Conservation (phyloP, 2,113 vertebrate species). For the Psammodynastes pulverulentus region DNA sequence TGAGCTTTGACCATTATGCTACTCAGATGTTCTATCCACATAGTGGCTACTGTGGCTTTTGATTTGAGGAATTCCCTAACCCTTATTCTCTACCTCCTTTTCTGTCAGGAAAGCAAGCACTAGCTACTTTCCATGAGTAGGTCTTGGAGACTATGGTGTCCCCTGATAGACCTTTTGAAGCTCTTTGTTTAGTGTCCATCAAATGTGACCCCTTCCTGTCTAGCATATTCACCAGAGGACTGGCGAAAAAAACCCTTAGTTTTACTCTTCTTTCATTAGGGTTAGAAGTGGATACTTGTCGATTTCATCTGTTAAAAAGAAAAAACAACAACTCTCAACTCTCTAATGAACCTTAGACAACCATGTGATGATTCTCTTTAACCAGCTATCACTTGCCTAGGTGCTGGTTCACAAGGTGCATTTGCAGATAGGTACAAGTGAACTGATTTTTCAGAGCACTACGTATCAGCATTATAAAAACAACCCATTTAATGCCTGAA, state of each 20-base stretch:
- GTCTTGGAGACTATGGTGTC: background rate
- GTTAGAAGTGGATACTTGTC: background rate
- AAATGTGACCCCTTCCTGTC: background rate
- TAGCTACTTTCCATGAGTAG: background rate
- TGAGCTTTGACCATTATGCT: background rate
- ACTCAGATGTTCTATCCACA: background rate
- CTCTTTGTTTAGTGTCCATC: background rate
- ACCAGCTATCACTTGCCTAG: background rate
- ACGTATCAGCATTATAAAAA: background rate
- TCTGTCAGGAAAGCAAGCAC: background rate
- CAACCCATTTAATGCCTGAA: background rate
- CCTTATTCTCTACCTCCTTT: background rate
- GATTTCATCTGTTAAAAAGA: background rate
- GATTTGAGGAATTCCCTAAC: background rate
- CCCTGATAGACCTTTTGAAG: background rate
- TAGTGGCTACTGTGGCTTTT: background rate
- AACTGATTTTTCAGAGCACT: background rate
- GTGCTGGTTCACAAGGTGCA: background rate
- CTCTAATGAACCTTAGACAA: background rate
- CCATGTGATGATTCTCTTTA: background rate
- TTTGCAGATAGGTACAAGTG: background rate
- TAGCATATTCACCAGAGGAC: background rate
- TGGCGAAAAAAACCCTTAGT: background rate
- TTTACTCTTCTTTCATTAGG: background rate
- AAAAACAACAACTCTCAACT: background rate